These are phyloP conservation scores for Loripinus fragilis DNA, from an alignment of 2,888 invertebrate genomes.

Conservation along the genomic window DNA sequence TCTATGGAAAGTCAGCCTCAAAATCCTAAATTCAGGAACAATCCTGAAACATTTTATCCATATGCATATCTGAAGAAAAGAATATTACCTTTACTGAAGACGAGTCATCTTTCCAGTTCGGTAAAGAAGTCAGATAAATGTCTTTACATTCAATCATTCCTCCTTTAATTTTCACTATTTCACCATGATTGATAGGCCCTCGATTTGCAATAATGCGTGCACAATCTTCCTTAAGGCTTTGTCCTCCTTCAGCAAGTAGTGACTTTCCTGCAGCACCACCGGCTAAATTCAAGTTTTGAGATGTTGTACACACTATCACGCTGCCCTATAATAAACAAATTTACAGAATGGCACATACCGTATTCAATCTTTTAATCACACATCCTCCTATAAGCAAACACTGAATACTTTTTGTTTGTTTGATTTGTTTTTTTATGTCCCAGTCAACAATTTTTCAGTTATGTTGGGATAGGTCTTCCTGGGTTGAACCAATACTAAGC, in stretches of 20 bases:
- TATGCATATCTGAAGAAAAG: too few relatives aligned
- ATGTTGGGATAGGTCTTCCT: too few relatives aligned
- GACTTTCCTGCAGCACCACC: constrained; percentile 42
- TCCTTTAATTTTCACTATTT: constrained; percentile 32
- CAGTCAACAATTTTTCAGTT: too few relatives aligned
- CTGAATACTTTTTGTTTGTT: too few relatives aligned
- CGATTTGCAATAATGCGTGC: constrained; percentile 3
- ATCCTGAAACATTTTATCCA: too few relatives aligned
- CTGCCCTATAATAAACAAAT: constrained; percentile 49
- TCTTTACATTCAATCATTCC: constrained; percentile 40
- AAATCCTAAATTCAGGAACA: too few relatives aligned
- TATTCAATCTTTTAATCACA: too few relatives aligned
- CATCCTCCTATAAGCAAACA: too few relatives aligned
- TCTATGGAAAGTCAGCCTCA: too few relatives aligned
- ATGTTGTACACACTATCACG: constrained; percentile 43
- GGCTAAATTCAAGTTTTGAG: constrained; percentile 40
- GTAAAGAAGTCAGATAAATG: constrained; percentile 46
- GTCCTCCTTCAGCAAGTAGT: constrained; percentile 33
- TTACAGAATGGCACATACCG: too few relatives aligned
- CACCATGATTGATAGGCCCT: constrained; percentile 32
- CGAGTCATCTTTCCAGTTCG: constrained; percentile 31
- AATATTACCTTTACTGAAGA: constrained; percentile 24
- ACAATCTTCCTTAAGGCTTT: constrained; percentile 35
- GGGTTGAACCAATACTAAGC: too few relatives aligned
- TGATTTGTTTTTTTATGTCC: too few relatives aligned